Base-by-base conservation (phyloP, 2,113 vertebrate species). In the Pachyramphus minor region DNA sequence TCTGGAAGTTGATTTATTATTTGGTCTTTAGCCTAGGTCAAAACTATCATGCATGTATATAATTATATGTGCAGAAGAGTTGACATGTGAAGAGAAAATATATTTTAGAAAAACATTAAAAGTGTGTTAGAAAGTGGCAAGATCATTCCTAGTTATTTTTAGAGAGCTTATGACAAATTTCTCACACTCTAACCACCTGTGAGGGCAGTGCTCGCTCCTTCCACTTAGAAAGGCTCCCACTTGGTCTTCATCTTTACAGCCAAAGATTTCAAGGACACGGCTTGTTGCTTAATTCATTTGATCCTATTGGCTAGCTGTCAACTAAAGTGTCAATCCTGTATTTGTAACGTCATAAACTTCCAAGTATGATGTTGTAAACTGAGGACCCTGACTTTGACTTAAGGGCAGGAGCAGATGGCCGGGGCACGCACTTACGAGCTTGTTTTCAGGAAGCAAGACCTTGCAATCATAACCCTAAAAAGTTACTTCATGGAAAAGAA, bases 291-390 rank as follows among this genome's bases (percentile, higher is more conserved):
- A 96, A 95, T 93, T 96, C 92, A 96, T 96, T 90, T 96, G 95
- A 96, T 96, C 96, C 95, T 95, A 81, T 94, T 96, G 93, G 95
- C 92, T 92, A 72, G 80, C 64, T 93, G 83, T 92, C 96, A 96
- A 90, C 90, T 71, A 84, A 93, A 92, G 85, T 95, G 92, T 96
- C 92, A 92, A 95, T 94, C 95, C 83, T 89, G 72, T 87, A 45
- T 93, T 93, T 94, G 93, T 92, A 93, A 96, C 88, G 33, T 96
- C 96, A 97, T 95, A 97, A 96, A 96, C 85, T 89, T 94, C 69
- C 90, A 96, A 93, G 96, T 79, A 96, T 96, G 95, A 96, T 94
- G 95, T 72, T 97, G 93, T 96, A 96, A 97, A 96, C 90, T 90
- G 95, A 94, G 95, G 93, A 95, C 92, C 73, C 41, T 95, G 95